These are phyloP conservation scores for Tipula confusa DNA, from an alignment of 2,888 invertebrate species.

Conservation along the genomic window DNA sequence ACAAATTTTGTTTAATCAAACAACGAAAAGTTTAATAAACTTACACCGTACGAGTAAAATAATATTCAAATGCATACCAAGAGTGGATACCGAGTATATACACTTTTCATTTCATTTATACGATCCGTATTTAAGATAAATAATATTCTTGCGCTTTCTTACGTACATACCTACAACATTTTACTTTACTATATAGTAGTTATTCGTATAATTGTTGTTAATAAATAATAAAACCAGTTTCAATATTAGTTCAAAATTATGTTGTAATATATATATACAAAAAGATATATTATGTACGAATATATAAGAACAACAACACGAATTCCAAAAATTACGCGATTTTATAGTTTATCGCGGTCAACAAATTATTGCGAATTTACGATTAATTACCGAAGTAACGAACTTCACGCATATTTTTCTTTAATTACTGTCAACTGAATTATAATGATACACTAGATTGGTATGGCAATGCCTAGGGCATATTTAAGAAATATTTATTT, in stretches of 20 bases:
- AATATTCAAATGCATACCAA: background rate
- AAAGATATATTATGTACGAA: no score
- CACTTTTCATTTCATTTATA: background rate
- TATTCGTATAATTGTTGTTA: no score
- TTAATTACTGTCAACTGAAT: background rate
- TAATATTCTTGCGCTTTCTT: background rate
- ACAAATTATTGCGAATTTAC: background rate
- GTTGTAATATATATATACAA: background rate
- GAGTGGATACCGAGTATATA: background rate
- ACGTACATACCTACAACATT: background rate
- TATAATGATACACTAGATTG: background rate
- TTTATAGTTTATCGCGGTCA: background rate
- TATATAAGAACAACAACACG: background rate
- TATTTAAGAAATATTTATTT: background rate
- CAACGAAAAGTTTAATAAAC: background rate
- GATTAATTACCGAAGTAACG: background rate
- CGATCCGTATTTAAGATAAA: background rate
- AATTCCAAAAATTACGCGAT: background rate
- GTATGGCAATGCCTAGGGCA: background rate
- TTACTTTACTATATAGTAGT: background rate
- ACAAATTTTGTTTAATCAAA: background rate
- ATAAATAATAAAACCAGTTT: background rate
- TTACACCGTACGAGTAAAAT: background rate
- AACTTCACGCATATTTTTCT: background rate
- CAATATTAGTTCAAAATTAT: slow-evolving; percentile 3